Evolutionary conservation across 1,140 invertebrate genomes (phyloP).

Genomic region (Mycetomoellerius zeteki): DNA sequence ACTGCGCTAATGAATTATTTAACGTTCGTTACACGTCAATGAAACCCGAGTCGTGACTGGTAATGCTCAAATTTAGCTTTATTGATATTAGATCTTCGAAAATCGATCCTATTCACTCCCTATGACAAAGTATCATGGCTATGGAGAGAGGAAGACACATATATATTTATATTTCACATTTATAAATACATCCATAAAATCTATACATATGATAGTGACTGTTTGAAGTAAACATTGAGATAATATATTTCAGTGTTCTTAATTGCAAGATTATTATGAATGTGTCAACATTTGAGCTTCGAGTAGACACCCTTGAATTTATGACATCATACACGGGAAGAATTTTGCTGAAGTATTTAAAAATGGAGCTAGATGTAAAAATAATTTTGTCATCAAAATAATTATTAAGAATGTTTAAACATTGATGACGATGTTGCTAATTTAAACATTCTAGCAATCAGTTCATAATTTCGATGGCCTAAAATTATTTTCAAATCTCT

Average conservation of each 20-base stretch:
- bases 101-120: constrained; percentile 22
- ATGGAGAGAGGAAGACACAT: neutral
- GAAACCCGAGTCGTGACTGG: constrained; percentile 16
- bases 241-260: neutral
- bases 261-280: neutral
- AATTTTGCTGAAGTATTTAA: no score
- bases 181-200: neutral
- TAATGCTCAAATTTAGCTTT: constrained; percentile 47
- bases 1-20: constrained; percentile 58
- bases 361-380: no score
- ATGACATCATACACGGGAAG: no score
- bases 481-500: no score
- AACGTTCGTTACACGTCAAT: constrained; percentile 30
- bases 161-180: constrained; percentile 31
- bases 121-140: neutral
- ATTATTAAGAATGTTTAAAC: no score
- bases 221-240: neutral
- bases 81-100: constrained; percentile 29
- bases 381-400: no score
- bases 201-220: neutral
- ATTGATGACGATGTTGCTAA: no score
- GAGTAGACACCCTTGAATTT: no score
- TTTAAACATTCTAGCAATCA: no score
- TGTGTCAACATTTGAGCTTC: no score
- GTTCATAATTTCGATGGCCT: no score